Conservation (phyloP, 1,140 invertebrate genomes). For the Pogonus chalceus region DNA sequence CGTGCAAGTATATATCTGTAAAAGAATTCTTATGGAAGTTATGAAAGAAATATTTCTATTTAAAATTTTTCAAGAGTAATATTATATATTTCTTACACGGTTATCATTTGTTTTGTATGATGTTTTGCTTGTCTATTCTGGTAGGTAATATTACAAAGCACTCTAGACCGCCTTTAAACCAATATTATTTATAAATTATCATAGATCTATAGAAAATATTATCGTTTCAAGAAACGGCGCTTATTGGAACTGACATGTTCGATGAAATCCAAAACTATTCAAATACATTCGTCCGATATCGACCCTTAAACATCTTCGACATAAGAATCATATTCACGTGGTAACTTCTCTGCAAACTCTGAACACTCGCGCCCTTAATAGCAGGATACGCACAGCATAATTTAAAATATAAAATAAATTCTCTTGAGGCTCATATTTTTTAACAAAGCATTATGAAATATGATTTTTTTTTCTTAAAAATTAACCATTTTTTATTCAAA, state of each 20-base stretch:
- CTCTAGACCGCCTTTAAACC: not conserved
- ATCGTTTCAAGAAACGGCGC: not conserved
- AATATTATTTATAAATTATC: constrained; percentile 8
- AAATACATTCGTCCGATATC: not conserved
- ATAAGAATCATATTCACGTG: not conserved
- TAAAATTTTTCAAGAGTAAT: too few relatives aligned
- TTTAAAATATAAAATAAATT: not conserved
- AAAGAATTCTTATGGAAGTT: too few relatives aligned
- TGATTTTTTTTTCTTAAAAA: not conserved
- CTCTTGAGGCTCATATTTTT: not conserved
- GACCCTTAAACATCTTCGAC: not conserved
- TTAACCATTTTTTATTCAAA: too few relatives aligned
- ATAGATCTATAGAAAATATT: constrained; percentile 8
- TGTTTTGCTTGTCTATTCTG: not conserved
- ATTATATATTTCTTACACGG: not conserved
- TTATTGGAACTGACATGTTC: not conserved
- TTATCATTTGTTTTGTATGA: not conserved
- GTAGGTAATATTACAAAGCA: not conserved
- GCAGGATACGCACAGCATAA: not conserved
- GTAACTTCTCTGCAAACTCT: not conserved
- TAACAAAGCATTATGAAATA: constrained; percentile 1
- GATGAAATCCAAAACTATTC: not conserved
- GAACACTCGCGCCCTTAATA: not conserved
- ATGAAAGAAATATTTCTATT: too few relatives aligned
- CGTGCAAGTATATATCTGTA: too few relatives aligned